Conservation (phyloP, 2,888 invertebrate species). For the Tinea pellionella region DNA sequence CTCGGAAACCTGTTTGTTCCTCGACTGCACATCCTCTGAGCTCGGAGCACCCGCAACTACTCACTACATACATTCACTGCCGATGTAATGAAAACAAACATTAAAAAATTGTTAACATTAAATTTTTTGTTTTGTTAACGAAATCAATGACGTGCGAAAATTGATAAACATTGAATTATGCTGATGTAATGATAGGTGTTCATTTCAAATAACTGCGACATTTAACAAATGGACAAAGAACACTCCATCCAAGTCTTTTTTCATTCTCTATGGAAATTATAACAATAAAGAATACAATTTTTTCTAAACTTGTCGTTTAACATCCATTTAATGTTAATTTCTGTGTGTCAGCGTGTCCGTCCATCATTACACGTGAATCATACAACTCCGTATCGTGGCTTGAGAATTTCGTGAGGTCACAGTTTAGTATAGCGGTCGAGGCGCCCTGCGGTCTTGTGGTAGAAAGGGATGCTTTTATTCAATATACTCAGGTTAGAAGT, state of each 20-base stretch:
- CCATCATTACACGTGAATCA: conserved; percentile 63
- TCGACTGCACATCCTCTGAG: conserved; percentile 42
- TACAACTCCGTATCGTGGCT: conserved; percentile 22
- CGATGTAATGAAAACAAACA: background rate
- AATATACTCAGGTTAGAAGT: conserved; percentile 24
- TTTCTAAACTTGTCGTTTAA: conserved; percentile 24
- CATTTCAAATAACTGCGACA: background rate
- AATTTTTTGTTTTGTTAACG: background rate
- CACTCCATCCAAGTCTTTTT: background rate
- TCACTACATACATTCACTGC: conserved; percentile 2
- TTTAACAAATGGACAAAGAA: background rate
- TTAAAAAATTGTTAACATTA: background rate
- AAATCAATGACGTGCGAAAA: background rate
- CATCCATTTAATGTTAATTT: conserved; percentile 44
- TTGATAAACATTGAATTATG: background rate
- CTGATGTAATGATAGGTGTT: background rate
- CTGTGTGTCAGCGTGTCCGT: conserved; percentile 48
- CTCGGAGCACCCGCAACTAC: background rate
- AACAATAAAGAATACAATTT: background rate
- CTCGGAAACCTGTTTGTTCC: conserved; percentile 48
- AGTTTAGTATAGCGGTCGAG: conserved; percentile 67
- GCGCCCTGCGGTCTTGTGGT: conserved; percentile 57
- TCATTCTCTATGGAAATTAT: background rate
- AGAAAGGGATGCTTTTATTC: conserved; percentile 4
- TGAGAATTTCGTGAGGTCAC: conserved; percentile 67